Base-by-base conservation (phyloP, 2,113 vertebrate genomes). In the Phylloscopus trochilus region DNA sequence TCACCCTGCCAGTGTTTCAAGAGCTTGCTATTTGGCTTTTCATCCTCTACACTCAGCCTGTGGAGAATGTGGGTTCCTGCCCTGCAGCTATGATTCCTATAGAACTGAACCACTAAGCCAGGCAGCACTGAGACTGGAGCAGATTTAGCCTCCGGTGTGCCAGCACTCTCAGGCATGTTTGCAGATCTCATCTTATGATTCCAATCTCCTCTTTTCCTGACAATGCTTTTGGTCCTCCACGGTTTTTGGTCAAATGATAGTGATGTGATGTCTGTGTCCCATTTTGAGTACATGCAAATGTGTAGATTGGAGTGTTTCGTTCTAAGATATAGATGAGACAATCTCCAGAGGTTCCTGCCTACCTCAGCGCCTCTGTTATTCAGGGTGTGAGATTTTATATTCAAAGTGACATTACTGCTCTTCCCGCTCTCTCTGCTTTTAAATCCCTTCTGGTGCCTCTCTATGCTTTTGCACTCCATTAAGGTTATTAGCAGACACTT, bases 401-500 rank as follows among this genome's bases (percentile, higher is more conserved):
- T 31, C 0, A 0, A 31, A 89, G 44, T 0, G 5, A 63, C 68
- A 77, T 90, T 74, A 44, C 79, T 77, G 53, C 76, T 52, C 43
- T 90, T 92, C 86, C 95, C 0, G 1, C 41, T 87, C 74, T 78
- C 41, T 35, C 52, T 1, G 22, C 43, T 87, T 91, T 84, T 66
- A 87, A 87, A 93, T 95, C 74, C 62, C 70, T 93, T 91, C 75
- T 79, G 77, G 58, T 91, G n/a, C 66, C 81, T 79, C 80, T 94
- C 66, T 37, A 3, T 44, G 83, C 53, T 89, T 89, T 93, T 93
- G 91, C 58, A 55, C 63, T 92, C 84, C 91, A 93, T 95, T 95
- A 96, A 85, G 62, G 87, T 96, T 87, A 95, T 95, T 93, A 97
- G 56, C 70, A 87, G 83, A 87, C 63, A 79, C 91, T 92, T 85